Evolutionary conservation across 2,888 invertebrate genomes (phyloP).

Genomic region (Leucophenga maculata): DNA sequence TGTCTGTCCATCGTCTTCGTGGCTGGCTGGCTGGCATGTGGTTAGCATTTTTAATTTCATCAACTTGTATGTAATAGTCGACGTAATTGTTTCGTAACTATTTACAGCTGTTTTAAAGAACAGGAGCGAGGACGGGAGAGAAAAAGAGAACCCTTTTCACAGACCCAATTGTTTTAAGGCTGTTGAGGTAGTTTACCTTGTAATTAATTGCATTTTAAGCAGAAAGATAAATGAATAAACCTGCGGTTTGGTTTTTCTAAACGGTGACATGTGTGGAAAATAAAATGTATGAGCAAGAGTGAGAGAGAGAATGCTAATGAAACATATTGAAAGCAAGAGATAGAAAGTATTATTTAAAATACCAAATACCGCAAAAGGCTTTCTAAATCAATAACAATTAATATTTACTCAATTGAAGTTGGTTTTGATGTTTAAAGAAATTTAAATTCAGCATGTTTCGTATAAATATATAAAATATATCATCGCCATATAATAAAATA

Average conservation of each 20-base stretch:
- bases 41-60: slow-evolving; percentile 25
- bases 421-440: too few species aligned
- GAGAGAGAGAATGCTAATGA: too few species aligned
- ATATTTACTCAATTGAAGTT: too few species aligned
- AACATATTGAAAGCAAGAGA: too few species aligned
- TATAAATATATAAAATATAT: too few species aligned
- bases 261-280: slow-evolving; percentile 12
- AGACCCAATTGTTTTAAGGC: not conserved
- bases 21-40: slow-evolving; percentile 14
- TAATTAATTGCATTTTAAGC: slow-evolving; percentile 22
- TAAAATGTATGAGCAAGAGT: too few species aligned
- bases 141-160: not conserved
- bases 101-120: slow-evolving; percentile 21
- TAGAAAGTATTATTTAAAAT: too few species aligned
- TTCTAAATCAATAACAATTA: too few species aligned
- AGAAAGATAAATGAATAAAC: slow-evolving; percentile 20
- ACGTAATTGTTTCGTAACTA: slow-evolving; percentile 24
- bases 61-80: slow-evolving; percentile 10
- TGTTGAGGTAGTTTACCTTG: slow-evolving; percentile 10
- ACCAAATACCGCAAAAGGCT: too few species aligned
- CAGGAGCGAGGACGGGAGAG: too few species aligned
- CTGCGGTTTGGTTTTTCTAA: slow-evolving; percentile 8
- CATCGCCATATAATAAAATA: too few species aligned
- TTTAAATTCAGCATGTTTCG: too few species aligned
- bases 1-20: not conserved